phyloP scores from a whole-genome alignment of 2,113 vertebrate species.

The Sus scrofa region T2T-Sscrofa CM000822.6:14482001-14482500 shows the following conservation, averaged over 20 bases:
- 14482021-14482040: background rate
- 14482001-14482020: background rate
- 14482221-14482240: background rate
- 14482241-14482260: background rate
- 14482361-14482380: background rate
- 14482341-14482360: background rate
- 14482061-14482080: background rate
- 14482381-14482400: background rate
- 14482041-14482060: background rate
- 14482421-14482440: background rate
- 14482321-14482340: background rate
- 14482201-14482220: background rate
- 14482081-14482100: background rate
- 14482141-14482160: background rate
- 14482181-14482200: background rate
- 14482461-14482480: background rate
- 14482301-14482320: too few relatives aligned
- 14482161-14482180: background rate
- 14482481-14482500: background rate
- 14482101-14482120: background rate
- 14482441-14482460: background rate
- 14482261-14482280: background rate
- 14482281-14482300: background rate
- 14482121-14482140: slow-evolving; percentile 6
- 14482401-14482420: background rate